phyloP scores from a whole-genome alignment of 2,888 invertebrate genomes.

The Actias luna region DNA sequence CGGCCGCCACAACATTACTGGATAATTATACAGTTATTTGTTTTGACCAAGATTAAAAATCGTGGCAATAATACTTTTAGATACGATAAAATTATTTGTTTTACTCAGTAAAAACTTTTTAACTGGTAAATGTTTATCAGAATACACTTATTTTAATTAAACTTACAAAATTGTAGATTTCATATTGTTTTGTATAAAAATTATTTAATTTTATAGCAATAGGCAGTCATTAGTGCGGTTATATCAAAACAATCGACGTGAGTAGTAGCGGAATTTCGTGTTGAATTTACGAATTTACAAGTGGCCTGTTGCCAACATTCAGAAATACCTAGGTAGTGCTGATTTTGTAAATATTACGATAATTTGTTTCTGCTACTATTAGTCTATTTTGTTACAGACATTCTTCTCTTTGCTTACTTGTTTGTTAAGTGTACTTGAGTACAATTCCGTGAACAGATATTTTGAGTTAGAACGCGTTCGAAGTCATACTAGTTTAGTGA shows the following conservation, averaged over 20 bases:
- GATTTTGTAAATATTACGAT: not conserved
- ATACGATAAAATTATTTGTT: not conserved
- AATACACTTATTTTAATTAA: not conserved
- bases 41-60: no score
- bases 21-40: no score
- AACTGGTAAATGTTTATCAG: not conserved
- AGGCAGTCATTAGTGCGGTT: slow-evolving; percentile 1
- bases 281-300: slow-evolving; percentile 8
- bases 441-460: not conserved
- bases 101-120: not conserved
- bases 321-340: slow-evolving; percentile 6
- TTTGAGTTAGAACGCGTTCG: not conserved
- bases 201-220: slow-evolving; percentile 6
- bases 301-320: slow-evolving; percentile 8
- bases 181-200: not conserved
- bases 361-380: slow-evolving; percentile 4
- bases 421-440: not conserved
- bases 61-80: not conserved
- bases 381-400: slow-evolving; percentile 7
- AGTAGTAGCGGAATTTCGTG: slow-evolving; percentile 5
- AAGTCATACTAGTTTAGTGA: not conserved
- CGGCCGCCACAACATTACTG: not conserved
- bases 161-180: not conserved
- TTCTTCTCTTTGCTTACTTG: not conserved
- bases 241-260: slow-evolving; percentile 5